Percentiles rank a stretch among this genome's conserved stretches.
These are phyloP conservation scores for Montipora sp. DNA, from an alignment of 64 coral and sea anemone genomes.

Conservation along the genomic window DNA sequence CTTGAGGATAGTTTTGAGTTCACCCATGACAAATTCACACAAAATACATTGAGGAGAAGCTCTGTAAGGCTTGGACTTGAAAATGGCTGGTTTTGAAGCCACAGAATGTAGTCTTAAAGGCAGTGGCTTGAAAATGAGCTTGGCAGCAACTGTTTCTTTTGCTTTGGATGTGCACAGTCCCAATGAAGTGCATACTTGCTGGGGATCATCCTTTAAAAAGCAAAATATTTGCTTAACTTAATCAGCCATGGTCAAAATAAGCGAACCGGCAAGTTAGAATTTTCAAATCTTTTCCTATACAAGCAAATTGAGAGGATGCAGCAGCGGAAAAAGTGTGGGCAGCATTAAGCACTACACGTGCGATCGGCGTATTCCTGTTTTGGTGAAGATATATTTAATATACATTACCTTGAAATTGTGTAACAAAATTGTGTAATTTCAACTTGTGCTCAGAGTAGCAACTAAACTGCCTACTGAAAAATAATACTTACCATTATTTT, in stretches of 20 bases:
- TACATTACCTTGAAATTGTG: too few species aligned
- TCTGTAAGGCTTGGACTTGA: conserved; percentile 54
- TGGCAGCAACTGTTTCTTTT: background rate
- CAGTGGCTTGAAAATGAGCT: conserved; percentile 47
- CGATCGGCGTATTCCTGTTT: too few species aligned
- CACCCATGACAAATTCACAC: conserved; percentile 81
- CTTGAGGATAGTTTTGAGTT: conserved; percentile 67
- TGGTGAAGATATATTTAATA: too few species aligned
- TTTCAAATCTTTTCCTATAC: too few species aligned
- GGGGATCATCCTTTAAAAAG: conserved; percentile 62
- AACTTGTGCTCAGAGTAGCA: too few species aligned
- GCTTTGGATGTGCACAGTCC: conserved; percentile 68
- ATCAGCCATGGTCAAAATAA: too few species aligned
- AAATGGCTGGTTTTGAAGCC: conserved; percentile 9
- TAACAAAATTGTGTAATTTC: too few species aligned
- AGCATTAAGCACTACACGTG: too few species aligned
- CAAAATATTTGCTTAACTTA: background rate
- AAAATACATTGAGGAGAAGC: conserved; percentile 55
- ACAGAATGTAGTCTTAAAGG: conserved; percentile 33
- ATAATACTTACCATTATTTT: conserved; percentile 2
- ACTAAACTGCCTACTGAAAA: too few species aligned
- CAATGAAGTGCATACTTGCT: conserved; percentile 77
- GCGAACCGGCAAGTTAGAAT: too few species aligned
- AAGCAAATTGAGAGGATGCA: too few species aligned
- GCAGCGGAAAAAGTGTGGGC: too few species aligned